Percentiles rank a stretch among this genome's conserved stretches.
These are phyloP conservation scores for Sebastes trivittatus DNA, from an alignment of 2,797 vertebrate species.

Conservation along the genomic window DNA sequence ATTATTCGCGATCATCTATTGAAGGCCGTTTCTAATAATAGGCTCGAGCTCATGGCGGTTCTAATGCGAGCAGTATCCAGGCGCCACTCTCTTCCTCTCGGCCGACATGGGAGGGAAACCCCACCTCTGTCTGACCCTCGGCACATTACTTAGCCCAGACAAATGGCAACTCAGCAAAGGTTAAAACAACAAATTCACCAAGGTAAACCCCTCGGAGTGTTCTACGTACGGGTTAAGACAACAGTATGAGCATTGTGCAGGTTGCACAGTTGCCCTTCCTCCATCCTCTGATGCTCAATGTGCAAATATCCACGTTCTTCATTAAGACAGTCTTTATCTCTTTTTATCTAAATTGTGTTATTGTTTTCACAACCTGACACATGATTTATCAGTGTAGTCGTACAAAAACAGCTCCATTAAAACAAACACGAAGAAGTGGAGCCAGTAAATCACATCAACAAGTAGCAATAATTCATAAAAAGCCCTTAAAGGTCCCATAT, in stretches of 20 bases:
- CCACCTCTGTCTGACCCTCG: slow-evolving; percentile 54
- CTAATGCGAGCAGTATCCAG: slow-evolving; percentile 20
- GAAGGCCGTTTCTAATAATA: slow-evolving; percentile 37
- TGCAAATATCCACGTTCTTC: neutral
- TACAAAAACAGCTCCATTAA: slow-evolving; percentile 7
- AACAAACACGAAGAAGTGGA: slow-evolving; percentile 21
- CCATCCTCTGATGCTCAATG: slow-evolving; percentile 16
- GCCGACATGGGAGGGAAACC: slow-evolving; percentile 32
- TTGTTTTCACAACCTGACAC: slow-evolving; percentile 24
- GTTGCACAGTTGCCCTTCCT: slow-evolving; percentile 22
- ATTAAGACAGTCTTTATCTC: neutral
- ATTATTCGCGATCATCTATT: slow-evolving; percentile 6
- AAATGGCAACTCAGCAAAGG: slow-evolving; percentile 63
- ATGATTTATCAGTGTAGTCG: slow-evolving; percentile 16
- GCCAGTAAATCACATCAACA: slow-evolving; percentile 15
- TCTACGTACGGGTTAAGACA: slow-evolving; percentile 56
- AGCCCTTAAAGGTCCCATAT: neutral
- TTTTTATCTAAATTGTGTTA: neutral
- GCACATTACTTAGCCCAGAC: slow-evolving; percentile 60
- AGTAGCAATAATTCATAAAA: neutral
- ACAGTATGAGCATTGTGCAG: slow-evolving; percentile 43
- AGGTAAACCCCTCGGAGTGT: slow-evolving; percentile 23
- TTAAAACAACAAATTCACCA: slow-evolving; percentile 71
- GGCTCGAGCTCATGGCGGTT: neutral
- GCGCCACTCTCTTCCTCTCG: slow-evolving; percentile 51